phyloP scores from a whole-genome alignment of 2,797 vertebrate genomes.

The Cryptoblepharus egeriae region DNA sequence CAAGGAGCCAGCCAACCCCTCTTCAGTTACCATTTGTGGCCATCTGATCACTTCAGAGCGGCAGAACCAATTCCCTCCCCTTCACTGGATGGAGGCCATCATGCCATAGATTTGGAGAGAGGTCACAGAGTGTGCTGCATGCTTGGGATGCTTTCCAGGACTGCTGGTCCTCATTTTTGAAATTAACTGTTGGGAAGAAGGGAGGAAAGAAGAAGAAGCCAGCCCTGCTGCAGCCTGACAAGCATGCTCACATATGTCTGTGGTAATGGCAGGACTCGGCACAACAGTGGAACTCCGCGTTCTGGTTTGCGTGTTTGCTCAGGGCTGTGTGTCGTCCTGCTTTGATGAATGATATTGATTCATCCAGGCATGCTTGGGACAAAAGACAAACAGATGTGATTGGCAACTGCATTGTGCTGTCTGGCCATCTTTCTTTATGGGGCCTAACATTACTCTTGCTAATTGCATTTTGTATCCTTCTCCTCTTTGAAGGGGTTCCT shows the following conservation, averaged over 20 bases:
- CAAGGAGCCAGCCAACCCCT: constrained; percentile 19
- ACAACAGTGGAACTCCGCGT: background rate
- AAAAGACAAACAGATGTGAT: constrained; percentile 17
- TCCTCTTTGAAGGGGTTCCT: background rate
- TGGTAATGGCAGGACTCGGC: accelerated
- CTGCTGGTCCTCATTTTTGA: constrained; percentile 14
- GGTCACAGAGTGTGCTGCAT: background rate
- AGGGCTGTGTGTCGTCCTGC: background rate
- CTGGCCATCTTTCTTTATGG: background rate
- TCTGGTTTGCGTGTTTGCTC: background rate
- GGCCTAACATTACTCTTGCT: background rate
- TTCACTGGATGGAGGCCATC: constrained; percentile 40
- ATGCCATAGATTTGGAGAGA: constrained; percentile 13
- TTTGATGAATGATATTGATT: background rate
- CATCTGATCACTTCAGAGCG: constrained; percentile 36
- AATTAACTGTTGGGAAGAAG: background rate
- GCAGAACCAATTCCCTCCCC: constrained; percentile 23
- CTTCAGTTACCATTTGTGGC: constrained; percentile 52
- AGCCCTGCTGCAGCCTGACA: background rate
- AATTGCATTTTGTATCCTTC: background rate
- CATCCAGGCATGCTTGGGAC: accelerated
- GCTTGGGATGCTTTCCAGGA: constrained; percentile 16
- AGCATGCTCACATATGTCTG: constrained; percentile 1
- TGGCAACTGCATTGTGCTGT: background rate
- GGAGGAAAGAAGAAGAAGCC: background rate